Conservation (phyloP, 2,113 vertebrate species). For the Cariama cristata region DNA sequence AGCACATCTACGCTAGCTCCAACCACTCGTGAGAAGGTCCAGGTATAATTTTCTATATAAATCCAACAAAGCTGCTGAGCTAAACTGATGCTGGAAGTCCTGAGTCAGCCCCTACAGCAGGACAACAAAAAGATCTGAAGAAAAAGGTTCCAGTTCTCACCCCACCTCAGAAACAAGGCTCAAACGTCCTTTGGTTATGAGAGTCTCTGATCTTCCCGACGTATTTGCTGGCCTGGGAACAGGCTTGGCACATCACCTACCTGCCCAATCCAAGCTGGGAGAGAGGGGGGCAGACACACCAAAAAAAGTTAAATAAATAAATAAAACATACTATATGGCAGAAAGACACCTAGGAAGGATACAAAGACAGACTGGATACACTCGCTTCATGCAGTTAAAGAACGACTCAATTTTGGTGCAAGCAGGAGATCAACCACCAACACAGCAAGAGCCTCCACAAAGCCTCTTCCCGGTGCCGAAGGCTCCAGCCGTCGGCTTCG, state of each 20-base stretch:
- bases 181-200: background rate
- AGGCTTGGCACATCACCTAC: background rate
- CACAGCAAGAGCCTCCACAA: background rate
- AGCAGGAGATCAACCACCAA: background rate
- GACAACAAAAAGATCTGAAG: constrained; percentile 13
- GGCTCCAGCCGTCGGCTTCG: background rate
- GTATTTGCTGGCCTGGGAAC: background rate
- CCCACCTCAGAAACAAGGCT: background rate
- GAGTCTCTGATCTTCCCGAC: background rate
- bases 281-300: background rate
- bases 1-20: background rate
- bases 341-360: background rate
- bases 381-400: background rate
- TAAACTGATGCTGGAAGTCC: background rate
- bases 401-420: background rate
- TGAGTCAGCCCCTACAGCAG: background rate
- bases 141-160: constrained; percentile 13
- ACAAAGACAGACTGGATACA: background rate
- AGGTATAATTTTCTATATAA: background rate
- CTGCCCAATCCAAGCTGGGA: background rate
- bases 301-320: constrained; percentile 1
- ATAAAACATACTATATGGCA: background rate
- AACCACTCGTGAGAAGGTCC: background rate
- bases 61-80: constrained; percentile 7
- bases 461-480: background rate